Percentiles rank a stretch among this genome's conserved stretches.
These are phyloP conservation scores for Pachymerium ferrugineum DNA, from an alignment of 2,888 invertebrate genomes.

Conservation along the genomic window DNA sequence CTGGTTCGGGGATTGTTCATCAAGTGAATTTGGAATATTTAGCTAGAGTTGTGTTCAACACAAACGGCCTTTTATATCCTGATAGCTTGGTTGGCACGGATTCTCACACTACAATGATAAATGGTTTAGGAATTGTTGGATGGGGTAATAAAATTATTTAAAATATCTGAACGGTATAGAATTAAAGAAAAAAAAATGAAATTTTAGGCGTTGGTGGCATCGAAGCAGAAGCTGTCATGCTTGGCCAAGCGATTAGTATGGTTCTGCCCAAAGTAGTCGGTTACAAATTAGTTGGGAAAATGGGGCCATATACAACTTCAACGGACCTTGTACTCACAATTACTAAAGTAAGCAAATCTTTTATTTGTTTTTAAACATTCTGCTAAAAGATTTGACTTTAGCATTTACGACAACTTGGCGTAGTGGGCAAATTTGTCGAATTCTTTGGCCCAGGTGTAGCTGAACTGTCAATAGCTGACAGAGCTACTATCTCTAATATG, in stretches of 20 bases:
- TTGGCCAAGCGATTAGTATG: conserved; percentile 97
- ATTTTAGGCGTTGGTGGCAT: conserved; percentile 61
- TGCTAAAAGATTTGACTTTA: conserved; percentile 46
- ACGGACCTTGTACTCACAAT: conserved; percentile 96
- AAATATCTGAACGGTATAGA: neutral
- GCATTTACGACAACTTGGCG: conserved; percentile 85
- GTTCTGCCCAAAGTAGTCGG: conserved; percentile 92
- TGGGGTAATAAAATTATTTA: conserved; percentile 64
- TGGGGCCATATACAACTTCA: conserved; percentile 80
- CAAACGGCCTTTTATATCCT: conserved; percentile 63
- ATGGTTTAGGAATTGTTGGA: conserved; percentile 90
- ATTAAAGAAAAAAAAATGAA: conserved; percentile 10
- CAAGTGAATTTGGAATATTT: conserved; percentile 96
- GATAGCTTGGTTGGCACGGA: conserved; percentile 96
- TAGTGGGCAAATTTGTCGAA: conserved; percentile 98
- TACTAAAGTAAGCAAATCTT: conserved; percentile 66
- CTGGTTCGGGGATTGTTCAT: conserved; percentile 96
- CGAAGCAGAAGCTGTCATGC: conserved; percentile 98
- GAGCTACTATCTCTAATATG: conserved; percentile 98
- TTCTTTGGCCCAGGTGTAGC: conserved; percentile 93
- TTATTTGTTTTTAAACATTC: neutral
- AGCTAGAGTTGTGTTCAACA: conserved; percentile 75
- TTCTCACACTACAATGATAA: conserved; percentile 98
- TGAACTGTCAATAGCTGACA: conserved; percentile 87
- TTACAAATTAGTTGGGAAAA: conserved; percentile 74